Conservation (phyloP, 92 coral and sea anemone genomes). For the Actinostola sp. region DNA sequence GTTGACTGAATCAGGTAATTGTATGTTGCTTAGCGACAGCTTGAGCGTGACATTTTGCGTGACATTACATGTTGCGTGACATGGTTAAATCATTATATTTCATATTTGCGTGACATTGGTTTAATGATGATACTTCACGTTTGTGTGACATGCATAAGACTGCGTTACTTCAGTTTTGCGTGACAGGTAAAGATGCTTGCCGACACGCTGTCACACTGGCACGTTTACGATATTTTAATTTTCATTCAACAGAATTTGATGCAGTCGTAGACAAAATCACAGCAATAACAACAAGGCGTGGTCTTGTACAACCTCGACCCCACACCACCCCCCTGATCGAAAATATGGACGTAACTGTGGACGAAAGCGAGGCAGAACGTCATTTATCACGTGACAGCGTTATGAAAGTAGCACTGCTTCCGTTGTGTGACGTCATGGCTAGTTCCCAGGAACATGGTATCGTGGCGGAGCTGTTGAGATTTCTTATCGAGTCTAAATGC, state of each 20-base stretch:
- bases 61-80: no score
- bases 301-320: not conserved
- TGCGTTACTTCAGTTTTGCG: no score
- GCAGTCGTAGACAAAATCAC: not conserved
- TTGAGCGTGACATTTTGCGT: no score
- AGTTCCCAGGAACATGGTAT: conserved; percentile 46
- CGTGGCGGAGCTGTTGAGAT: conserved; percentile 18
- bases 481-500: not conserved
- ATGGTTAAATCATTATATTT: no score
- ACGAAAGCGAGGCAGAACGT: not conserved
- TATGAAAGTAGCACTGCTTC: conserved; percentile 21
- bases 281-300: not conserved
- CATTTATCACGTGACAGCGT: conserved; percentile 17
- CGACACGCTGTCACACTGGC: not conserved
- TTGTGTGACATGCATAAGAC: no score
- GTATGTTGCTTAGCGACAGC: no score
- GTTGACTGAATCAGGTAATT: conserved; percentile 18
- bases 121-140: no score
- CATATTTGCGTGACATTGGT: no score
- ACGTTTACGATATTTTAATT: not conserved
- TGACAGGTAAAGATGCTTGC: not conserved
- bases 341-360: not conserved
- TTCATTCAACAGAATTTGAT: conserved; percentile 6
- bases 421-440: conserved; percentile 38
- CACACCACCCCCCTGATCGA: conserved; percentile 14